Percentiles rank a stretch among this genome's conserved stretches.
These are phyloP conservation scores for Stenolophus ochropezus DNA, from an alignment of 2,888 invertebrate species.

Conservation along the genomic window DNA sequence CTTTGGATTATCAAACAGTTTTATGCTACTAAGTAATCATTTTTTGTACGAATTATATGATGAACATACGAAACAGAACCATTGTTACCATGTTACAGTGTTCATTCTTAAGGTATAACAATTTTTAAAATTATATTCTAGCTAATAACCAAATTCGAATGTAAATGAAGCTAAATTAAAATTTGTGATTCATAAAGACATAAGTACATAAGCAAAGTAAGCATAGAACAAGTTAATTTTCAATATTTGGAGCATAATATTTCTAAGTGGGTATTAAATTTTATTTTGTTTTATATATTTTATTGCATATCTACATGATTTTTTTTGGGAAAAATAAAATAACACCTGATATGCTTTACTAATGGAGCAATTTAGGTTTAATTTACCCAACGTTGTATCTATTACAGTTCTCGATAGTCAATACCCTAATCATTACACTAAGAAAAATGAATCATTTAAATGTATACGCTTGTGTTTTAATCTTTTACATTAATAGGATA, in stretches of 20 bases:
- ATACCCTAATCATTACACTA: too few species aligned
- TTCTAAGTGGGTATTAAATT: too few species aligned
- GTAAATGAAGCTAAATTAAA: background rate
- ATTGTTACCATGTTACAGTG: conserved; percentile 77
- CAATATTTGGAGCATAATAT: too few species aligned
- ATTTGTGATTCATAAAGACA: background rate
- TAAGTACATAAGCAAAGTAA: too few species aligned
- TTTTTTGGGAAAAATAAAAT: background rate
- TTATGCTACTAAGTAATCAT: conserved; percentile 75
- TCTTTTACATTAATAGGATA: too few species aligned
- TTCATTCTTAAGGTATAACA: conserved; percentile 75
- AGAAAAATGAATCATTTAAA: too few species aligned
- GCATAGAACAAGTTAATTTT: too few species aligned
- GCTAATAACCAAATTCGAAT: background rate
- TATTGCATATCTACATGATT: too few species aligned
- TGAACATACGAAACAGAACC: conserved; percentile 77
- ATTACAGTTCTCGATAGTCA: background rate
- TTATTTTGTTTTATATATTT: too few species aligned
- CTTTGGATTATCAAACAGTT: conserved; percentile 79
- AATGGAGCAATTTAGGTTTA: too few species aligned
- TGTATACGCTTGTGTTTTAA: too few species aligned
- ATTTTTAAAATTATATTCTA: background rate
- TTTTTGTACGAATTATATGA: conserved; percentile 76
- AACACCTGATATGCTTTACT: background rate
- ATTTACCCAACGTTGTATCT: background rate